Evolutionary conservation across 2,888 invertebrate species (phyloP), one percentile per base, ranked within the genome.

Genomic region (Ryuthela nishihirai): DNA sequence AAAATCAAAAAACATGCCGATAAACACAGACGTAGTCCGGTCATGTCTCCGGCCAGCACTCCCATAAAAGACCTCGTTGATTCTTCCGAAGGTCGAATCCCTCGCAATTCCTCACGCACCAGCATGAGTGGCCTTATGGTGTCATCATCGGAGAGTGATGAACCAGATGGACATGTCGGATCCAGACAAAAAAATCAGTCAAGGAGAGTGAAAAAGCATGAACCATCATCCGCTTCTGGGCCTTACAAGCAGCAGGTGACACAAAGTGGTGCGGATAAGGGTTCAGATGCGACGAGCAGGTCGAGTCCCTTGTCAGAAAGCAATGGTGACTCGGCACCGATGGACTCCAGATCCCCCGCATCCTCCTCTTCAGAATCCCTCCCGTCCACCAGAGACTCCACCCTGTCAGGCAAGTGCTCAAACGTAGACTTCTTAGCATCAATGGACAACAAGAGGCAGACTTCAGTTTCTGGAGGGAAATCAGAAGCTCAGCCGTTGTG

Each of bases 331-430:
- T 59, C 59, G 12, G 54, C 54, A 7, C 54, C 50, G 7, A 43
- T 49, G 39, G 54, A 50, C 39, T 52, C 54, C 12, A 32, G 61
- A n/a, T 48, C 61, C 12, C 42, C 50, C 15, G 49, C 35, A 23
- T 55, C 61, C 18, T 61, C 61, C 10, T 61, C 61, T 32, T 61
- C 61, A 9, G 61, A 61, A 46, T 61, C 61, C 21, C 29, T 61
- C 12, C 55, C 50, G 15, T 61, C 55, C 20, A 55, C 61, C 15
- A 42, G 35, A 45, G 50, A 45, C 7, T 45, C 26, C 5, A 12
- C 41, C 18, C 29, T 45, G 17, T 42, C 52, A 4, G 52, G 52
- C 32, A 58, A 50, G 34, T 50, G 7, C 12, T 29, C 29, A 12
- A 29, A 29, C 12, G 29, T 9, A n/a, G n/a, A n/a, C n/a, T n/a